A percentile compares a stretch with the other conserved stretches of the same genome.
Conservation (phyloP, 2,888 invertebrate species). For the Heliconius charithonia region DNA sequence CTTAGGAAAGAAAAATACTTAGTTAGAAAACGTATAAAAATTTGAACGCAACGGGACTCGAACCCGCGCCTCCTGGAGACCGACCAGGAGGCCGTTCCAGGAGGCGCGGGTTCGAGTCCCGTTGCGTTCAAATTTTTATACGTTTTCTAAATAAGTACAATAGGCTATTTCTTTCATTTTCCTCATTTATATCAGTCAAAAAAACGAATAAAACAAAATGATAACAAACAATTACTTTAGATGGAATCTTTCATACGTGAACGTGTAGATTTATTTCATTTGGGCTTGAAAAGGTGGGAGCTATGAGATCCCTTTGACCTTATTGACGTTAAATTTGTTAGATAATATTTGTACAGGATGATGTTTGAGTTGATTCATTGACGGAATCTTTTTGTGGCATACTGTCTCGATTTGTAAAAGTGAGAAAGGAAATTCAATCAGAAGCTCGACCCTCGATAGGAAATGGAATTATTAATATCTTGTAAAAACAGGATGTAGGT, state of each 20-base stretch:
- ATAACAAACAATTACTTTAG: neutral
- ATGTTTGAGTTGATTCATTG: constrained; percentile 34
- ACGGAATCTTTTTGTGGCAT: constrained; percentile 34
- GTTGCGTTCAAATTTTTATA: too few species aligned
- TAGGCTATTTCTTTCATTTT: neutral
- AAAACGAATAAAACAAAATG: neutral
- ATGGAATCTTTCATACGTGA: neutral
- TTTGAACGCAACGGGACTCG: too few species aligned
- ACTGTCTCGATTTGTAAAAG: constrained; percentile 33
- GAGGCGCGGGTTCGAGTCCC: too few species aligned
- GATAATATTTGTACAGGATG: constrained; percentile 37
- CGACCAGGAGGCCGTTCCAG: too few species aligned
- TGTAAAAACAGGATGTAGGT: constrained; percentile 5
- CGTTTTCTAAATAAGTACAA: too few species aligned
- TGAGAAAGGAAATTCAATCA: constrained; percentile 31
- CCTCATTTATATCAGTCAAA: neutral
- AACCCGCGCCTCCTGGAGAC: too few species aligned
- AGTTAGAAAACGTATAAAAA: too few species aligned
- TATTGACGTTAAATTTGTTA: constrained; percentile 30
- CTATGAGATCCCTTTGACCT: constrained; percentile 11
- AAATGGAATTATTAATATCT: constrained; percentile 33
- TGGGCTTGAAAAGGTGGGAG: constrained; percentile 2
- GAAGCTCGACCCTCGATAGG: constrained; percentile 24
- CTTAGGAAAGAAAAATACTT: too few species aligned
- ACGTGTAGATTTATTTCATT: neutral